Evolutionary conservation across 2,797 vertebrate genomes (phyloP).

Genomic region (Antennarius maculatus): DNA sequence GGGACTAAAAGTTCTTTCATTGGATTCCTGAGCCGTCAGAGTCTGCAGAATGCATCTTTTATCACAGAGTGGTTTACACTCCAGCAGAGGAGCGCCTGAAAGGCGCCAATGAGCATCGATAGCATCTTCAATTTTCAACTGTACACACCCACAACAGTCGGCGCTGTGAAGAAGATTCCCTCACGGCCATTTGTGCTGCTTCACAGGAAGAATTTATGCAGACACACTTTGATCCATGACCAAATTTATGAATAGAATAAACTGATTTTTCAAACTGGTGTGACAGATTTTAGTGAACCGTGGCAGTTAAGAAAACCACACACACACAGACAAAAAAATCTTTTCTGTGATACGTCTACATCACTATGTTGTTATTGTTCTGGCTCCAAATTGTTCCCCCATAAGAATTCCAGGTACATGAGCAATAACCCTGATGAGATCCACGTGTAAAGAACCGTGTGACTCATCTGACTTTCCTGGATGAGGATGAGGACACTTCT

Average conservation of each 20-base stretch:
- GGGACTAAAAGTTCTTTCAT: background rate
- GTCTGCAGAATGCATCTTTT: background rate
- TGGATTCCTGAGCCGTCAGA: background rate
- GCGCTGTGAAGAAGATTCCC: too few species aligned
- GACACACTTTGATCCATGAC: background rate
- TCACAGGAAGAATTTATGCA: background rate
- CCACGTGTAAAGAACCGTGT: slow-evolving; percentile 50
- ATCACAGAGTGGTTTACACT: background rate
- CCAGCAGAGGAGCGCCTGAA: too few species aligned
- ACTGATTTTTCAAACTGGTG: background rate
- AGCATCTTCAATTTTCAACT: too few species aligned
- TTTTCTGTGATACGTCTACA: background rate
- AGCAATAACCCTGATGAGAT: slow-evolving; percentile 26
- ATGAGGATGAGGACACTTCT: slow-evolving; percentile 64
- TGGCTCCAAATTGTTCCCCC: slow-evolving; percentile 1
- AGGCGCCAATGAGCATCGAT: too few species aligned
- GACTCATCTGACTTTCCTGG: slow-evolving; percentile 69
- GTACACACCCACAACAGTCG: background rate
- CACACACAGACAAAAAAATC: too few species aligned
- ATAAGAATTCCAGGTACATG: slow-evolving; percentile 25
- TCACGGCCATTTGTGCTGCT: background rate
- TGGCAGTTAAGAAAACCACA: background rate
- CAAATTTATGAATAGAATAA: background rate
- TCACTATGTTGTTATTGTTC: background rate
- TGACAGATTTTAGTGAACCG: background rate